phyloP scores from a whole-genome alignment of 2,113 vertebrate species.

The Hassar affinis region DNA sequence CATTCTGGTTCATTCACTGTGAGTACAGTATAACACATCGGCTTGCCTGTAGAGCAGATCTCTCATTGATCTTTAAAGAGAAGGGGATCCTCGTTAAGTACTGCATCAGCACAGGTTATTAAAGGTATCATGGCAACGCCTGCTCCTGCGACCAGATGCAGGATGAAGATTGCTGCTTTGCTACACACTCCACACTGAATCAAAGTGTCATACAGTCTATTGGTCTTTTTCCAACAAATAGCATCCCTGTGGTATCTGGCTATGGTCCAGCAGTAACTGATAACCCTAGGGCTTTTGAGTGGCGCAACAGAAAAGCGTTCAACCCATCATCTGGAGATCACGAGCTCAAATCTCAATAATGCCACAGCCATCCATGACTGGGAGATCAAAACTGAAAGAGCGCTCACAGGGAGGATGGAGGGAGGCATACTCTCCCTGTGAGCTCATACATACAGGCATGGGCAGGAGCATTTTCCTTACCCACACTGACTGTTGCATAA shows the following conservation, averaged over 20 bases:
- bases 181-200: slow-evolving; percentile 55
- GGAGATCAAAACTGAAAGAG: too few species aligned
- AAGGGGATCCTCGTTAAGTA: slow-evolving; percentile 39
- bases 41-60: slow-evolving; percentile 41
- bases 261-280: slow-evolving; percentile 48
- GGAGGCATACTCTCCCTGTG: too few species aligned
- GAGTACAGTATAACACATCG: slow-evolving; percentile 31
- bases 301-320: too few species aligned
- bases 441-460: too few species aligned
- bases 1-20: slow-evolving; percentile 32
- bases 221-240: slow-evolving; percentile 51
- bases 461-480: too few species aligned
- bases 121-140: slow-evolving; percentile 52
- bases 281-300: slow-evolving; percentile 28
- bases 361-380: too few species aligned
- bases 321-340: too few species aligned
- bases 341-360: too few species aligned
- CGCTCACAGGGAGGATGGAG: too few species aligned
- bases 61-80: slow-evolving; percentile 54
- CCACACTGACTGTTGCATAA: too few species aligned
- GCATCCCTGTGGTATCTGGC: slow-evolving; percentile 53
- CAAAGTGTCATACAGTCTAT: slow-evolving; percentile 53
- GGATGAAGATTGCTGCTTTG: slow-evolving; percentile 50
- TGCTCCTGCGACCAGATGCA: slow-evolving; percentile 51
- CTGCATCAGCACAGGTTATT: slow-evolving; percentile 53